Percentiles rank a stretch among this genome's conserved stretches.
Evolutionary conservation across 2,888 invertebrate species (phyloP).

Genomic region (Clistopyga incitator): DNA sequence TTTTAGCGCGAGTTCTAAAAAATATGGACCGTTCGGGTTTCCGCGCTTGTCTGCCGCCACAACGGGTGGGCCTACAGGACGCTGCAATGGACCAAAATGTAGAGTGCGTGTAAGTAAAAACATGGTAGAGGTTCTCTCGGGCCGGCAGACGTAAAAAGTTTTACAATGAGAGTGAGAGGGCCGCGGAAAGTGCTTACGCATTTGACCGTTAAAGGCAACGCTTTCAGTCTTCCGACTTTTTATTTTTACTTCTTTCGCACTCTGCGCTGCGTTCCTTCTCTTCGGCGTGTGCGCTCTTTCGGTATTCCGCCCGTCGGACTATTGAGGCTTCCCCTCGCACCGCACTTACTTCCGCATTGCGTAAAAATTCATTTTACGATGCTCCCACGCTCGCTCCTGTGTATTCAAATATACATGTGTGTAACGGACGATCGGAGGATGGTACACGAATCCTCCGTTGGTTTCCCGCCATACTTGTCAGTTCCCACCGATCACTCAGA

Average conservation of each 20-base stretch:
- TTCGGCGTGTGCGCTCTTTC: slow-evolving; percentile 16
- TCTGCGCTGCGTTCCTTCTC: not conserved
- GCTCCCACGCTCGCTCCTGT: slow-evolving; percentile 54
- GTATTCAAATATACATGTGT: slow-evolving; percentile 28
- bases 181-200: slow-evolving; percentile 42
- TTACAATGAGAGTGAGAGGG: slow-evolving; percentile 42
- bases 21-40: slow-evolving; percentile 33
- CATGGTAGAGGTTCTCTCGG: slow-evolving; percentile 13
- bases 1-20: slow-evolving; percentile 25
- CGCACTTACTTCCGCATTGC: slow-evolving; percentile 24
- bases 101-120: slow-evolving; percentile 23
- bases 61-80: not conserved
- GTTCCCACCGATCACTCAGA: slow-evolving; percentile 37
- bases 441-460: not conserved
- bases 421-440: not conserved
- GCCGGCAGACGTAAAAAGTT: slow-evolving; percentile 49
- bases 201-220: slow-evolving; percentile 44
- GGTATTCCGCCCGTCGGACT: slow-evolving; percentile 8
- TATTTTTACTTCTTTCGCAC: not conserved
- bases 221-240: slow-evolving; percentile 23
- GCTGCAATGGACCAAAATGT: not conserved
- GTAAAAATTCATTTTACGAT: slow-evolving; percentile 49
- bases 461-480: slow-evolving; percentile 40
- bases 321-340: not conserved
- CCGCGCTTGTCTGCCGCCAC: slow-evolving; percentile 8